A percentile compares a stretch with the other conserved stretches of the same genome.
phyloP scores from a whole-genome alignment of 2,888 invertebrate species.

The Drepanosiphum platanoidis region DNA sequence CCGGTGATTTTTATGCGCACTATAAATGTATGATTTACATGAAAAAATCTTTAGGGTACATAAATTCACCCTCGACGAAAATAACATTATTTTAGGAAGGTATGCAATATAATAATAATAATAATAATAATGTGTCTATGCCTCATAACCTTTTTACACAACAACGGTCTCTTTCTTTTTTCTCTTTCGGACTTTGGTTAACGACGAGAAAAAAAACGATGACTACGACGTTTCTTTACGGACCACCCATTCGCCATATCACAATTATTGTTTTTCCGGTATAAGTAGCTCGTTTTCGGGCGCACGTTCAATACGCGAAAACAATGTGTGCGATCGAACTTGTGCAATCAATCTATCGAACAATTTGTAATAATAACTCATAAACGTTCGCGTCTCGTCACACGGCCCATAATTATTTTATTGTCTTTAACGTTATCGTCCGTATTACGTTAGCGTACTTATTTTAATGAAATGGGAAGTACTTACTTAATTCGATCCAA shows the following conservation, averaged over 20 bases:
- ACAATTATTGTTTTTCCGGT: neutral
- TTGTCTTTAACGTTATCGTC: neutral
- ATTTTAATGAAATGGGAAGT: no score
- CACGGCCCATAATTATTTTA: neutral
- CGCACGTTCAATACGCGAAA: neutral
- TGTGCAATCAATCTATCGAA: no score
- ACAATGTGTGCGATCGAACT: no score
- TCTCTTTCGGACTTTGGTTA: neutral
- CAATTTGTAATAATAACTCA: no score
- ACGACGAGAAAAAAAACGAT: constrained; percentile 14
- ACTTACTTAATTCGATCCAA: neutral
- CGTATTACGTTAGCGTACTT: neutral
- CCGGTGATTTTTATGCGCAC: neutral
- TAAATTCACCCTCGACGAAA: constrained; percentile 15
- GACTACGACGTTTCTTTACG: constrained; percentile 23
- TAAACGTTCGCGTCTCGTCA: neutral
- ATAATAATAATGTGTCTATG: constrained; percentile 4
- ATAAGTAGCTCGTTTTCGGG: neutral
- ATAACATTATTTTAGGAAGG: neutral
- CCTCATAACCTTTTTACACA: neutral
- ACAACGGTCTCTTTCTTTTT: neutral
- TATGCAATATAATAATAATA: constrained; percentile 14
- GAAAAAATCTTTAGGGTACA: neutral
- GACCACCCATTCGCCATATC: neutral
- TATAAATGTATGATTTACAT: neutral